Percentiles rank a stretch among this genome's conserved stretches.
phyloP scores from a whole-genome alignment of 2,888 invertebrate species.

The Thymelicus sylvestris region DNA sequence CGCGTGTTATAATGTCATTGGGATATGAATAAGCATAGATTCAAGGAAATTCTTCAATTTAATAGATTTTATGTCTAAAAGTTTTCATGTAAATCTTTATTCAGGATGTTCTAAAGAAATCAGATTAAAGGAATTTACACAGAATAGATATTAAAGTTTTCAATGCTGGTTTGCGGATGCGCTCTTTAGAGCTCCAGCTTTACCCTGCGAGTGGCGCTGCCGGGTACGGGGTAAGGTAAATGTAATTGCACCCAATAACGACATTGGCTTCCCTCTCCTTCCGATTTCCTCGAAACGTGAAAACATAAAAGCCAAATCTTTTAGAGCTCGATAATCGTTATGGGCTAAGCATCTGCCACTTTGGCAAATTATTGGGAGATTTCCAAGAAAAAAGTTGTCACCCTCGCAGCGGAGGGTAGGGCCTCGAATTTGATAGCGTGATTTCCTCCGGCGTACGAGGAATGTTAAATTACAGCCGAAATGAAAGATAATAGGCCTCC shows the following conservation, averaged over 20 bases:
- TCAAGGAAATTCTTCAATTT: too few species aligned
- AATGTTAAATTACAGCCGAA: conserved; percentile 83
- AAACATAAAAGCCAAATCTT: conserved; percentile 59
- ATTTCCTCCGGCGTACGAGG: conserved; percentile 74
- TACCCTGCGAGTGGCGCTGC: background rate
- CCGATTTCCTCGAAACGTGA: conserved; percentile 45
- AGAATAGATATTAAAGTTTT: background rate
- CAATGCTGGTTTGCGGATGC: conserved; percentile 1
- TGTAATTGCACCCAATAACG: conserved; percentile 28
- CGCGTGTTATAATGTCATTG: conserved; percentile 1
- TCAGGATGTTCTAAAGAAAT: too few species aligned
- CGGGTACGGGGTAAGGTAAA: conserved; percentile 21
- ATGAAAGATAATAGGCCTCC: conserved; percentile 82
- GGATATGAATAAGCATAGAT: background rate
- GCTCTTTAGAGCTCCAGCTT: background rate
- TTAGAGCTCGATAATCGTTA: conserved; percentile 79
- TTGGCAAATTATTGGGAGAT: conserved; percentile 82
- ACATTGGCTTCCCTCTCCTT: conserved; percentile 43
- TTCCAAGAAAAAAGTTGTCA: conserved; percentile 79
- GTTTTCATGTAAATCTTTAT: too few species aligned
- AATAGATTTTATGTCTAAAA: too few species aligned
- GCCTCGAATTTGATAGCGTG: conserved; percentile 80
- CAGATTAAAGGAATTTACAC: background rate
- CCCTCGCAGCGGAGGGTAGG: conserved; percentile 68
- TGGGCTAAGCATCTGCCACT: conserved; percentile 81